Percentiles rank a stretch among this genome's conserved stretches.
Conservation (phyloP, 2,113 vertebrate genomes). For the Halichoeres trimaculatus region DNA sequence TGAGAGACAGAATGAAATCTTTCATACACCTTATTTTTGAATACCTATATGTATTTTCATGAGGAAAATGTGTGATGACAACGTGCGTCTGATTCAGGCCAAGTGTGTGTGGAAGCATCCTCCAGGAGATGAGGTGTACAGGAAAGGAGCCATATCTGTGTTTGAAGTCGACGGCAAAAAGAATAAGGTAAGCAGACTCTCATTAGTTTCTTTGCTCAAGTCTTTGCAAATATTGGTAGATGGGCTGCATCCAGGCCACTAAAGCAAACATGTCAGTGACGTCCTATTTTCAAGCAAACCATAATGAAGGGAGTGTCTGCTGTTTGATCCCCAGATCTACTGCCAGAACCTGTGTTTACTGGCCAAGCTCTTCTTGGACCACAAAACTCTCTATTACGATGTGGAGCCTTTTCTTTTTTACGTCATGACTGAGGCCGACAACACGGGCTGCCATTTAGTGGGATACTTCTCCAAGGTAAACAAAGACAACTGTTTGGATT, state of each 20-base stretch:
- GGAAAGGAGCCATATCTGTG: conserved; percentile 95
- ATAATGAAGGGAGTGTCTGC: background rate
- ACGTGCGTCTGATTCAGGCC: conserved; percentile 80
- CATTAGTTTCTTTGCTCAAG: background rate
- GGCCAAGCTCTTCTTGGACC: conserved; percentile 98
- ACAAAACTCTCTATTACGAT: conserved; percentile 98
- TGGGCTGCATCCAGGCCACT: background rate
- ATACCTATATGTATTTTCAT: too few relatives aligned
- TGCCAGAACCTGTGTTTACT: conserved; percentile 98
- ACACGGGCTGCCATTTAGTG: conserved; percentile 97
- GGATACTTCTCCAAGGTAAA: conserved; percentile 98
- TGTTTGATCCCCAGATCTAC: conserved; percentile 87
- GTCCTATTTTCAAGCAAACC: background rate
- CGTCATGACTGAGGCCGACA: conserved; percentile 99
- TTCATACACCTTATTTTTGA: too few relatives aligned
- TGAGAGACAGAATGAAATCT: conserved; percentile 64
- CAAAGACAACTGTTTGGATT: background rate
- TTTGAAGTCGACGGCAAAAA: conserved; percentile 99
- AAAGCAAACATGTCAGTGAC: background rate
- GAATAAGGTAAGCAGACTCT: conserved; percentile 88
- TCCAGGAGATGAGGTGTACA: conserved; percentile 96
- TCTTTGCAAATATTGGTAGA: background rate
- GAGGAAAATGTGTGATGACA: too few relatives aligned
- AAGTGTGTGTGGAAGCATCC: conserved; percentile 99
- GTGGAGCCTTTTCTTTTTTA: conserved; percentile 99